phyloP scores from a whole-genome alignment of 2,113 vertebrate species.

The Pteropus alecto region DNA sequence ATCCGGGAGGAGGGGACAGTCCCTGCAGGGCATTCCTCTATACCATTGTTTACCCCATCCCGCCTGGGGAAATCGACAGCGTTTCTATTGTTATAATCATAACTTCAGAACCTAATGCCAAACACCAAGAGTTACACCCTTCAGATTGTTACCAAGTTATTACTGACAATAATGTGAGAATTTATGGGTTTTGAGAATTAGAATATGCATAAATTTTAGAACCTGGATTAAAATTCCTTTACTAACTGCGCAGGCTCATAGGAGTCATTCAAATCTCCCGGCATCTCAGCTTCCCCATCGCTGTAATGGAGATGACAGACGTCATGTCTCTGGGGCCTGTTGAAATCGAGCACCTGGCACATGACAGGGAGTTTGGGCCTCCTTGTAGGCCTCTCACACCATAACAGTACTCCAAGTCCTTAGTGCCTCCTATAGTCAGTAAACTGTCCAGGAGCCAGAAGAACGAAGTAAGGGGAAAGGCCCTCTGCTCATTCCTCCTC shows the following conservation, averaged over 20 bases:
- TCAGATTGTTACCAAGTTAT: not conserved
- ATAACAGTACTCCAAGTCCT: not conserved
- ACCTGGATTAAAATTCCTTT: not conserved
- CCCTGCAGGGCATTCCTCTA: not conserved
- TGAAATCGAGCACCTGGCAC: not conserved
- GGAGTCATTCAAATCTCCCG: not conserved
- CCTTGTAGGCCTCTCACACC: not conserved
- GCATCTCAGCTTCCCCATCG: not conserved
- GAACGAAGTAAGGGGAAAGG: no score
- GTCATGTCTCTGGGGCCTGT: not conserved
- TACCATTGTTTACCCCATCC: not conserved
- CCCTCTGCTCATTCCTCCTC: not conserved
- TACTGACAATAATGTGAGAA: not conserved
- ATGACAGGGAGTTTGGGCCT: no score
- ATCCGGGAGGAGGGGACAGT: rapidly evolving
- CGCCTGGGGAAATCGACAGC: not conserved
- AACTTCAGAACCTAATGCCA: not conserved
- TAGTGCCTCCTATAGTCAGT: not conserved
- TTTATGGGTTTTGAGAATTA: not conserved
- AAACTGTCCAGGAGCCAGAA: not conserved
- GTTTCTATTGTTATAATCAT: not conserved
- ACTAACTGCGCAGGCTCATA: not conserved
- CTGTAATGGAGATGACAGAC: not conserved
- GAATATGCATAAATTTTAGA: not conserved
- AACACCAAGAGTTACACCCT: not conserved